These are phyloP conservation scores for Pseudochirops corinnae DNA, from an alignment of 2,797 vertebrate genomes.

Conservation along the genomic window DNA sequence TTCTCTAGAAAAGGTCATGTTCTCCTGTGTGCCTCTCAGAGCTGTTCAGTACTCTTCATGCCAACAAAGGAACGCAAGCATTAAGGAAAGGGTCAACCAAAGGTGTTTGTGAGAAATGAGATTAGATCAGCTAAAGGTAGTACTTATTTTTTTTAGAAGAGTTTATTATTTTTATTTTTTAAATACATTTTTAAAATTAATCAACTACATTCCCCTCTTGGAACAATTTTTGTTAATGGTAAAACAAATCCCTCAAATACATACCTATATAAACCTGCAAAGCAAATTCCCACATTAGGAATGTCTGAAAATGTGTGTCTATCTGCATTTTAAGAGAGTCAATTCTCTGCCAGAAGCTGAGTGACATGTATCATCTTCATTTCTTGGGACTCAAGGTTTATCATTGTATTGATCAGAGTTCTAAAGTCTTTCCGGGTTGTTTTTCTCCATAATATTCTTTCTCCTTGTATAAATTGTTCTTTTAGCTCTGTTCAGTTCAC, in stretches of 20 bases:
- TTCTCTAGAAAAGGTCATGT: background rate
- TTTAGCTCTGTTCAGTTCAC: background rate
- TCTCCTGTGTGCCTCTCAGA: background rate
- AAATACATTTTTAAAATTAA: background rate
- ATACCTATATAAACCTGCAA: background rate
- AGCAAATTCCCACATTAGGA: background rate
- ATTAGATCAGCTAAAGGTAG: background rate
- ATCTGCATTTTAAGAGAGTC: background rate
- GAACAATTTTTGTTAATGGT: background rate
- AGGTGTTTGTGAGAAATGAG: background rate
- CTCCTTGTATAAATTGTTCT: background rate
- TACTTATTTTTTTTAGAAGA: background rate
- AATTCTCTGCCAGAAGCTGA: background rate
- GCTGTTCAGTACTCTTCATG: background rate
- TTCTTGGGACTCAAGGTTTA: background rate
- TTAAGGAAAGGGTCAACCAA: background rate
- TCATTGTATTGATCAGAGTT: background rate
- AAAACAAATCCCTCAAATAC: background rate
- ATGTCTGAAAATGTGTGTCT: background rate
- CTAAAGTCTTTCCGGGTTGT: background rate
- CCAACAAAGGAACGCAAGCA: background rate
- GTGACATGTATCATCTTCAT: background rate
- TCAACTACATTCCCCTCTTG: background rate
- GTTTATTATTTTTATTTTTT: background rate
- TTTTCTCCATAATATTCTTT: background rate